Base-by-base conservation (phyloP, 2,797 vertebrate species). In the Chelon auratus region DNA sequence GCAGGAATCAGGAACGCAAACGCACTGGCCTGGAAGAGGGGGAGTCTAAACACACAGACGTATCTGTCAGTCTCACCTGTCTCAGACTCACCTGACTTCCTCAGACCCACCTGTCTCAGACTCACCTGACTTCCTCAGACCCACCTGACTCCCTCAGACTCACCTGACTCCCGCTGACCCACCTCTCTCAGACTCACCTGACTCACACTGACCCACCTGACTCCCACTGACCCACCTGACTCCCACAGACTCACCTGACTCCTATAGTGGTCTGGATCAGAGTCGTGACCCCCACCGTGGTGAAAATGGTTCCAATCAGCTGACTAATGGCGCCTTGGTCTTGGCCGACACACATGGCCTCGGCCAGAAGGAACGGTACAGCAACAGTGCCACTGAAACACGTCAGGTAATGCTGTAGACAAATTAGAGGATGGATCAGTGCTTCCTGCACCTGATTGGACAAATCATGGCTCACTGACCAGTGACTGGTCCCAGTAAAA, bases 361-460 rank as follows among this genome's bases (percentile, higher is more conserved):
- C 96, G 0, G 97, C 97, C 89, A 99, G 90, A 11, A 99, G 94
- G 89, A 99, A 99, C 0, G 98, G 98, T 4, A 99, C 94, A 0
- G 98, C 98, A 0, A 99, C 97, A 15, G 98, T 99, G 15, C 97
- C 97, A 0, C 97, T 99, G 92, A 99, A 99, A 89, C 97, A 99
- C 0, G 98, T 99, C 89, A 99, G 91, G 89, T 99, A 99, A 86
- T 99, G 98, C 97, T 99, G 90, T 11, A n/a, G 51, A 68, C 12
- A 69, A 22, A 15, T n/a, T 1, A 54, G 3, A 20, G 30, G 30
- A 57, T 45, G 52, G 17, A 10, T 53, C 17, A 50, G 13, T 9
- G 5, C 15, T 15, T 7, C 4, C 15, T 12, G 37, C 11, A 15
- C 30, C 3, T 10, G 13, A 24, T 5, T 18, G 4, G 20, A 26